These are phyloP conservation scores for Gymnorhina tibicen DNA, from an alignment of 2,113 vertebrate species.

Conservation along the genomic window DNA sequence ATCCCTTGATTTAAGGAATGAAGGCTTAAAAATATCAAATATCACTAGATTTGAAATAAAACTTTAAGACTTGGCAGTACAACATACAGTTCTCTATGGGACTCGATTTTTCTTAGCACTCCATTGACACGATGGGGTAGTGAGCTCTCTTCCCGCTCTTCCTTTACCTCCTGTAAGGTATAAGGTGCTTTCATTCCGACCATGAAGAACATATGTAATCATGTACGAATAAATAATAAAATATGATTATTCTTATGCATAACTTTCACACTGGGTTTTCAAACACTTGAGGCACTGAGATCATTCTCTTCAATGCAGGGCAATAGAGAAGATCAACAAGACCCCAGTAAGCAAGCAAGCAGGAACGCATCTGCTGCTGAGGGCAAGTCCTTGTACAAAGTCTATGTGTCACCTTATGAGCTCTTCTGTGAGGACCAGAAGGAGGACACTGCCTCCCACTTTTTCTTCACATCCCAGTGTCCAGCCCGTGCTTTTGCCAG, in stretches of 20 bases:
- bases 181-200: not conserved
- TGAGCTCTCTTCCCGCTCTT: not conserved
- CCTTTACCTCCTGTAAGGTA: not conserved
- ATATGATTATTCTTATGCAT: not conserved
- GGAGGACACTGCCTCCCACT: not conserved
- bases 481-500: not conserved
- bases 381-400: not conserved
- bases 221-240: not conserved
- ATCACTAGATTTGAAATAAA: not conserved
- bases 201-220: not conserved
- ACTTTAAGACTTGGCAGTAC: not conserved
- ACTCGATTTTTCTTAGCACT: not conserved
- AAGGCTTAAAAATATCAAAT: not conserved
- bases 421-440: not conserved
- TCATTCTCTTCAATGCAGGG: not conserved
- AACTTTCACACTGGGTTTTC: not conserved
- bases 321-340: not conserved
- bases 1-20: not conserved
- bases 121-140: not conserved
- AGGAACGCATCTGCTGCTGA: not conserved
- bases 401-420: not conserved
- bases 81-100: not conserved
- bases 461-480: not conserved
- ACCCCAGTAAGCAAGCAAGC: not conserved
- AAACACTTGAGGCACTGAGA: not conserved